Conservation (phyloP, 2,113 vertebrate species). For the Scopus umbretta region DNA sequence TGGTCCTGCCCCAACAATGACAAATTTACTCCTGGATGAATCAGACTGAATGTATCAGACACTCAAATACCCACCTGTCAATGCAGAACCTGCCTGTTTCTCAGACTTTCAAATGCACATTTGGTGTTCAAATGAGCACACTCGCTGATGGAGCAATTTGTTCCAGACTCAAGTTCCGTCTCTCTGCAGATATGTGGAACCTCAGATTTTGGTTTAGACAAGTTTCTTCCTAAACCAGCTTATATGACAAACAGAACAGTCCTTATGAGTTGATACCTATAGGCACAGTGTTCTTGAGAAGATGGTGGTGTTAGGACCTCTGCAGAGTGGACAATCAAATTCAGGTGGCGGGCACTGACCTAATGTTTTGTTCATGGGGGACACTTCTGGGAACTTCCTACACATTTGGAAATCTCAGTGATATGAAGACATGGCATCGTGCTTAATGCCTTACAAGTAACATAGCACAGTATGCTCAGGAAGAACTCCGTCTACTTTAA, state of each 20-base stretch:
- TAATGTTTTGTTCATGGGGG: neutral
- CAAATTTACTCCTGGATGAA: slow-evolving; percentile 8
- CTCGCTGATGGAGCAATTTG: neutral
- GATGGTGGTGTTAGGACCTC: neutral
- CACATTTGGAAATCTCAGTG: neutral
- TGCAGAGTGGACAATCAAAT: neutral
- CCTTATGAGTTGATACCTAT: neutral
- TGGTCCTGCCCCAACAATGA: neutral
- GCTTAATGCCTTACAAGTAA: neutral
- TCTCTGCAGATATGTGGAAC: neutral
- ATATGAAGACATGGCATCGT: neutral
- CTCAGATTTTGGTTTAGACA: neutral
- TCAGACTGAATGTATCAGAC: neutral
- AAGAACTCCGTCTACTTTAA: neutral
- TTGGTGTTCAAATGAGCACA: neutral
- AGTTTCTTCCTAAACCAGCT: neutral
- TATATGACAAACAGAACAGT: neutral
- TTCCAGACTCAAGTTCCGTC: neutral
- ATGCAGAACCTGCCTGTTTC: neutral
- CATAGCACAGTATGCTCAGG: fast-evolving
- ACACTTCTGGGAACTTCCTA: neutral
- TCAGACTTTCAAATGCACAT: neutral
- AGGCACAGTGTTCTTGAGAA: neutral
- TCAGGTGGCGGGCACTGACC: fast-evolving
- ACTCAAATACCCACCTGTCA: neutral